Percentiles rank a stretch among this genome's conserved stretches.
Evolutionary conservation across 2,113 vertebrate genomes (phyloP).

Genomic region (Passerina amoena): DNA sequence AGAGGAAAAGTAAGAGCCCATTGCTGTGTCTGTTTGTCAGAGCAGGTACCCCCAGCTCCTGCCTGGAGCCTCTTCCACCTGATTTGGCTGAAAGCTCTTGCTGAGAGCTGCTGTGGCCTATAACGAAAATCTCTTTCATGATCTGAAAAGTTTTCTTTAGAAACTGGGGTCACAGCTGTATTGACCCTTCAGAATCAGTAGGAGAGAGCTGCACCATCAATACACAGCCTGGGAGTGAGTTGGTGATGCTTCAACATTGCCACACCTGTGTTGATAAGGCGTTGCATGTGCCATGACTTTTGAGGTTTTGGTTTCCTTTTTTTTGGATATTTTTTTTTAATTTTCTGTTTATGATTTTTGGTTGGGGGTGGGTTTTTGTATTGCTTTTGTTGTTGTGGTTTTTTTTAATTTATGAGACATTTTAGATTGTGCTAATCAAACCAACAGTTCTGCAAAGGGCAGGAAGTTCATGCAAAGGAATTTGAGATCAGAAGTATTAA

Average conservation of each 20-base stretch:
- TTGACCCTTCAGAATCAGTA: neutral
- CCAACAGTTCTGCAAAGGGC: neutral
- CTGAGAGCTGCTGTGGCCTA: neutral
- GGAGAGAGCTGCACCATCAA: neutral
- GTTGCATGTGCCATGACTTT: neutral
- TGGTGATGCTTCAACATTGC: neutral
- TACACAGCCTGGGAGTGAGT: neutral
- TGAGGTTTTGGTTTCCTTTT: neutral
- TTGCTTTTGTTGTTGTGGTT: neutral
- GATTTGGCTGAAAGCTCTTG: neutral
- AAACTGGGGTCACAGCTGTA: neutral
- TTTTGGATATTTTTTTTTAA: neutral
- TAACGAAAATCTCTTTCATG: neutral
- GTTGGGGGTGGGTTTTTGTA: neutral
- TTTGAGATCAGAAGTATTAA: neutral
- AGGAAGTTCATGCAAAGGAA: neutral
- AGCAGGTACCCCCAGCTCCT: conserved; percentile 25
- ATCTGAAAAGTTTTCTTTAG: neutral
- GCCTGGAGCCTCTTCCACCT: neutral
- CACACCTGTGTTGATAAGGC: too few species aligned
- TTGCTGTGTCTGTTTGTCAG: neutral
- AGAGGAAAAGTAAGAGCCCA: neutral
- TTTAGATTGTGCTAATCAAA: neutral
- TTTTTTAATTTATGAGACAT: neutral
- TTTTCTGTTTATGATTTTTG: neutral